phyloP scores from a whole-genome alignment of 2,888 invertebrate species.

The Podabrus alpinus region DNA sequence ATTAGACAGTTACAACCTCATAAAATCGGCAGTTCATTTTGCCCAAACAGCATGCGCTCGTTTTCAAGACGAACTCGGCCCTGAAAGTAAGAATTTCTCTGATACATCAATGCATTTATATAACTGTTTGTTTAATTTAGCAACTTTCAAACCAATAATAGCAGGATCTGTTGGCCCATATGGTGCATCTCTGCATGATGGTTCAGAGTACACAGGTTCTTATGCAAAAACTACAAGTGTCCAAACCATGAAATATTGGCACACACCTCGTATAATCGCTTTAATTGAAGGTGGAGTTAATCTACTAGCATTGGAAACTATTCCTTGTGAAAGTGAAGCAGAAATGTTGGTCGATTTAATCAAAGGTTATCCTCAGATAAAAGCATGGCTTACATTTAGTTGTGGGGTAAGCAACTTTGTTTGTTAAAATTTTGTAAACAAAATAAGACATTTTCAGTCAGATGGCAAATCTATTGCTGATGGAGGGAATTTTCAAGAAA shows the following conservation, averaged over 20 bases:
- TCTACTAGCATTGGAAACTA: constrained; percentile 87
- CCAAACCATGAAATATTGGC: constrained; percentile 78
- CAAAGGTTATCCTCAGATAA: constrained; percentile 74
- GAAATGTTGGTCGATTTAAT: constrained; percentile 79
- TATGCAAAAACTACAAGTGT: constrained; percentile 70
- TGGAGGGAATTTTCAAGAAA: constrained; percentile 79
- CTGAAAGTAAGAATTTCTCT: constrained; percentile 29
- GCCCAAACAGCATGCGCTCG: constrained; percentile 73
- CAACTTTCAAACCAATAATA: constrained; percentile 62
- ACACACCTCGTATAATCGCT: constrained; percentile 78
- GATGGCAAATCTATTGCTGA: constrained; percentile 71
- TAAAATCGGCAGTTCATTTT: constrained; percentile 72
- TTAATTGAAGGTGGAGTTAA: constrained; percentile 82
- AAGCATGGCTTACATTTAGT: constrained; percentile 88
- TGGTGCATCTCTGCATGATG: constrained; percentile 87
- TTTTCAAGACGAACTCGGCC: constrained; percentile 58
- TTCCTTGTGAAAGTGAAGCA: constrained; percentile 84
- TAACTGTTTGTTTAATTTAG: constrained; percentile 19
- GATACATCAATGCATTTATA: constrained; percentile 1
- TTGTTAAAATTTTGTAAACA: not conserved
- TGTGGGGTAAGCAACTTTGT: constrained; percentile 69
- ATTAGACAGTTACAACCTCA: constrained; percentile 71
- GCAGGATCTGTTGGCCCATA: constrained; percentile 93
- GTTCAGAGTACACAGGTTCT: constrained; percentile 90
- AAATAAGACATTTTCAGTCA: constrained; percentile 48